A percentile compares a stretch with the other conserved stretches of the same genome.
phyloP scores from a whole-genome alignment of 2,113 vertebrate genomes.

The Aspiorhynchus laticeps region DNA sequence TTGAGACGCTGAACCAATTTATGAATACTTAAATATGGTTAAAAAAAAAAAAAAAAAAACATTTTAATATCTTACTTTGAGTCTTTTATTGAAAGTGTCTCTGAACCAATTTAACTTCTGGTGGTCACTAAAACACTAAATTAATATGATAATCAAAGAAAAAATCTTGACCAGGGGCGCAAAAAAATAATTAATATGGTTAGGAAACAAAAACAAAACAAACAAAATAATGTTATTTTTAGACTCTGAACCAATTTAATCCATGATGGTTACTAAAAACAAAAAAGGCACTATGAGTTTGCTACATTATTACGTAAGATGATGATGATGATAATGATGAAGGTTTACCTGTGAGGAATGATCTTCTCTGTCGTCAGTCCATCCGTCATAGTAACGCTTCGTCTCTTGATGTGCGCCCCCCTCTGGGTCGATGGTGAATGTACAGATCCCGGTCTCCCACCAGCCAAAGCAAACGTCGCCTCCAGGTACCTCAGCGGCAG shows the following conservation, averaged over 20 bases:
- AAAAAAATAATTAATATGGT: neutral
- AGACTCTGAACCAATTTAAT: neutral
- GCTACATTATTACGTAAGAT: neutral
- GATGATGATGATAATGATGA: neutral
- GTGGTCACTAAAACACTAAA: neutral
- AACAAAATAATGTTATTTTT: neutral
- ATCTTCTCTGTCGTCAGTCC: constrained; percentile 93
- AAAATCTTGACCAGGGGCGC: no score
- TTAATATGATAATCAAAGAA: neutral
- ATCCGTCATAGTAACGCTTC: constrained; percentile 95
- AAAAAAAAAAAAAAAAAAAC: no score
- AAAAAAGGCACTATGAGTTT: neutral
- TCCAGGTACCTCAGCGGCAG: constrained; percentile 96
- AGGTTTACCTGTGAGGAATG: constrained; percentile 87
- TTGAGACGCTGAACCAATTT: neutral
- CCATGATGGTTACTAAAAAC: neutral
- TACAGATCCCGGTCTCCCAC: constrained; percentile 78
- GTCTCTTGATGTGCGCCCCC: constrained; percentile 92
- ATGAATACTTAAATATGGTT: no score
- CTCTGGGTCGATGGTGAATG: constrained; percentile 86
- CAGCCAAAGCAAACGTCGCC: constrained; percentile 89
- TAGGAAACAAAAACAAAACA: neutral
- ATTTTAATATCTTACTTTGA: no score
- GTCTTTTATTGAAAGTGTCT: no score
- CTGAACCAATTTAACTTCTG: neutral